Evolutionary conservation across 1,140 invertebrate species (phyloP).

Genomic region (Ganaspis sp.): DNA sequence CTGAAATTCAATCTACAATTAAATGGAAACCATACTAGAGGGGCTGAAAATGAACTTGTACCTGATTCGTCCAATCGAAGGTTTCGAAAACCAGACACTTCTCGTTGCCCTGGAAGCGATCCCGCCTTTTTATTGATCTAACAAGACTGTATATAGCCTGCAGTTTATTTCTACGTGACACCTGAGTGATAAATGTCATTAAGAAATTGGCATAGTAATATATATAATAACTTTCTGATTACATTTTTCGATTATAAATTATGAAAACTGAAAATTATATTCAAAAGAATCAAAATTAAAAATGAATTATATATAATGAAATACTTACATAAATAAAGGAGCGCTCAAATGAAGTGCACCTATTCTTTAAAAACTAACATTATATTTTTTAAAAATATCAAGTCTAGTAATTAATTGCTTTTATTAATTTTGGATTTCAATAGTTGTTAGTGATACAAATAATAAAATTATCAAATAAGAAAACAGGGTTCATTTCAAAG

Average conservation of each 20-base stretch:
- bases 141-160: conserved; percentile 46
- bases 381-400: no score
- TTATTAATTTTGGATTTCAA: no score
- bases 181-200: not conserved
- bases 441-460: no score
- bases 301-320: no score
- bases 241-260: not conserved
- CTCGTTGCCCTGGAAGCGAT: conserved; percentile 63
- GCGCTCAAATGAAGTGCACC: no score
- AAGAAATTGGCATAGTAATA: not conserved
- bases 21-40: conserved; percentile 41
- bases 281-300: no score
- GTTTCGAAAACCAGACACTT: conserved; percentile 51
- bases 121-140: conserved; percentile 72
- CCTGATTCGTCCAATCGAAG: conserved; percentile 62
- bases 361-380: no score
- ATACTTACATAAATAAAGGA: no score
- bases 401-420: no score
- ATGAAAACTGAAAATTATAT: no score
- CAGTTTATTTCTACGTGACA: not conserved
- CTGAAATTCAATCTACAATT: conserved; percentile 37
- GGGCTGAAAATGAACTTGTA: conserved; percentile 51
- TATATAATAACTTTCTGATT: not conserved
- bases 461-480: no score
- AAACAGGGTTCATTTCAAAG: no score